Conservation (phyloP, 2,113 vertebrate genomes). For the Protomyctophum bolini region DNA sequence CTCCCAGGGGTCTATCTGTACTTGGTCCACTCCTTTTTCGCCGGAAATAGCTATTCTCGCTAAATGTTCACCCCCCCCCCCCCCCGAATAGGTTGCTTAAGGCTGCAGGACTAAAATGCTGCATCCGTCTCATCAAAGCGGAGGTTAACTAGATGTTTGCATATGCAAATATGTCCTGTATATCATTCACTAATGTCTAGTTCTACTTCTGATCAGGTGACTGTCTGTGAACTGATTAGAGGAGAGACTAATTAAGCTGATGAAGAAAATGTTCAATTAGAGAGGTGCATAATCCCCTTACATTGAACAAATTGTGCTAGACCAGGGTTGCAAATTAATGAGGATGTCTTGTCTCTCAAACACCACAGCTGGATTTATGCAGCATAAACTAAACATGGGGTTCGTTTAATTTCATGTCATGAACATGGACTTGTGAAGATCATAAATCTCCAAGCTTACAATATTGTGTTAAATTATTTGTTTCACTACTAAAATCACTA, state of each 20-base stretch:
- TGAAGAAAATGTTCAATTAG: conserved; percentile 57
- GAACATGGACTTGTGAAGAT: background rate
- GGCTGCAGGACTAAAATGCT: conserved; percentile 9
- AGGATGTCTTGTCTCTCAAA: conserved; percentile 13
- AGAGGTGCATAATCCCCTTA: conserved; percentile 44
- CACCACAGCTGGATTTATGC: background rate
- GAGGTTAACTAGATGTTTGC: conserved; percentile 43
- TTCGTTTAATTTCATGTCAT: background rate
- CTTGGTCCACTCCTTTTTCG: background rate
- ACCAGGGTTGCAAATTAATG: conserved; percentile 23
- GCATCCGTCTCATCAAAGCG: conserved; percentile 45
- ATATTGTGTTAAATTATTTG: background rate
- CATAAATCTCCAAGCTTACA: background rate
- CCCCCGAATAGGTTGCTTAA: too few relatives aligned
- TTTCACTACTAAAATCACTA: background rate
- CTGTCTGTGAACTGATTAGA: conserved; percentile 61
- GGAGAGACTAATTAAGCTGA: conserved; percentile 63
- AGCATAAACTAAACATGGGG: background rate
- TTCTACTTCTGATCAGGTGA: conserved; percentile 60
- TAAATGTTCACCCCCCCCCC: too few relatives aligned
- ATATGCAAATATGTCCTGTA: conserved; percentile 45
- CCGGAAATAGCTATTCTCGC: too few relatives aligned
- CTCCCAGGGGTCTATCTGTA: background rate
- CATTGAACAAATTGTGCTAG: conserved; percentile 34
- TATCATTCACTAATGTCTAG: conserved; percentile 54